Evolutionary conservation across 2,113 vertebrate species (phyloP).

Genomic region (Pandion haliaetus): DNA sequence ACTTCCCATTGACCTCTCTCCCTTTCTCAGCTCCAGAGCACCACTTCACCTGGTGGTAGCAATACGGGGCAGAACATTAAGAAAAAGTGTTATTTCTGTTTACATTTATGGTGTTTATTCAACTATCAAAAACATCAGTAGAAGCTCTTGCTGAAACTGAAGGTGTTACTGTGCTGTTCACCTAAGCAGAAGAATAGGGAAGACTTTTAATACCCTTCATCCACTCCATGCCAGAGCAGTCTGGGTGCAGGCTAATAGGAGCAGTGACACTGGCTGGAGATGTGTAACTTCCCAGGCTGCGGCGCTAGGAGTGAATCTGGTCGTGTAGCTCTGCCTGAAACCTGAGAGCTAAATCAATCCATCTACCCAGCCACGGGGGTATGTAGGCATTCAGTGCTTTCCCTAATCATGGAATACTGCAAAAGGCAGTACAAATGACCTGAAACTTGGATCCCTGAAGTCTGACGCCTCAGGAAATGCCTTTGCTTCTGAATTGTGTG

Average conservation of each 20-base stretch:
- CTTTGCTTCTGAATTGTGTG: neutral
- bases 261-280: neutral
- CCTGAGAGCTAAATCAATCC: neutral
- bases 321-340: neutral
- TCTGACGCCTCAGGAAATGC: neutral
- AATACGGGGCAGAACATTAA: neutral
- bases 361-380: neutral
- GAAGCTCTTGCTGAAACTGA: neutral
- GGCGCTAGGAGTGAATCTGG: neutral
- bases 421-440: neutral
- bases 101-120: neutral
- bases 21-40: neutral
- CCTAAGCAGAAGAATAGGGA: neutral
- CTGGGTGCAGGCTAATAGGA: neutral
- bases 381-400: neutral
- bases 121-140: neutral
- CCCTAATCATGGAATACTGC: neutral
- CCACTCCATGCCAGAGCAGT: neutral
- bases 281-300: neutral
- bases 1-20: neutral
- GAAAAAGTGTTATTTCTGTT: neutral
- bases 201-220: neutral
- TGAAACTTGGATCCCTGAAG: neutral
- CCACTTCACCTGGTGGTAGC: neutral
- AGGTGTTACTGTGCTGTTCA: neutral